Base-by-base conservation (phyloP, 2,113 vertebrate genomes). In the Trematomus loennbergii region DNA sequence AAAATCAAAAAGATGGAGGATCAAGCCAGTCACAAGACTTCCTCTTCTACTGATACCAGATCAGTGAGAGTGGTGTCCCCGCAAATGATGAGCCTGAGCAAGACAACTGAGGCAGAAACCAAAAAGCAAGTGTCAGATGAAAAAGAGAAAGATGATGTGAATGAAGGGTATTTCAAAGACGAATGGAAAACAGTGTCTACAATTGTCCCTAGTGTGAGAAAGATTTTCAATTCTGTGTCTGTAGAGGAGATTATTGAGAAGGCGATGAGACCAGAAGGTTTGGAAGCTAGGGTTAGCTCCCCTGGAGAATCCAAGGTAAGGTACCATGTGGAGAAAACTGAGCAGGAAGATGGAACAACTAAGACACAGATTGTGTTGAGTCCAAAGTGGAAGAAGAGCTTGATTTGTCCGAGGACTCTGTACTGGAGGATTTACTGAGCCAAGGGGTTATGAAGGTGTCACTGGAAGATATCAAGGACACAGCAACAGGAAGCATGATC, bases 181-280 rank as follows among this genome's bases (percentile, higher is more conserved):
- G 57, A 67, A 46, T 54, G 5, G 62, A 72, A 64, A 63, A 59
- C 40, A 29, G 75, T 73, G 65, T 36, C 58, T 12, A 66, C 18
- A 12, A 29, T 12, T 54, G 66, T 52, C 40, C 71, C 83, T 66
- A 70, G 63, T 80, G 87, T 93, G 67, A 92, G 91, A 72, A 93
- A 86, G 64, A 75, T 86, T 20, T 86, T 94, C 60, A 91, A 95
- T 57, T 55, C 88, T 1, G 89, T 93, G 62, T 91, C 88, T 75
- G 90, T 95, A n/a, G 91, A 95, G 70, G 96, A 97, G 52, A 96
- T 98, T 33, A 95, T 99, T 55, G 95, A 96, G 89, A 96, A 95
- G 75, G 95, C 97, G 52, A 95, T 96, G 0, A 96, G 95, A 61
- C 94, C 97, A 71, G 94, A 95, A 9, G 94, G 94, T 52, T 85